Evolutionary conservation across 1,140 invertebrate species (phyloP).

Genomic region (Lasaia peninsularis): DNA sequence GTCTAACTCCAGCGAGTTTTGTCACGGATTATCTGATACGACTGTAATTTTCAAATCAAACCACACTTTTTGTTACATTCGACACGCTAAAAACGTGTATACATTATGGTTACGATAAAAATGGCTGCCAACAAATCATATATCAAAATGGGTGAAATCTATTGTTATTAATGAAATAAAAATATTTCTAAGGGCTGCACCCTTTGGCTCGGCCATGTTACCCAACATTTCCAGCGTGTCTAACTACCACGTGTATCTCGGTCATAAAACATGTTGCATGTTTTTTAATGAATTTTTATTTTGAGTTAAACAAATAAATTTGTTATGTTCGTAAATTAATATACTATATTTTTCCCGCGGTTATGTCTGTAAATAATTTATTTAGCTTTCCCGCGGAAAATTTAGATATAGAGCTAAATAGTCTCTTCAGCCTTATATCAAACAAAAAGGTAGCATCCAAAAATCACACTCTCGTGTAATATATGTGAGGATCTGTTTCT

Average conservation of each 20-base stretch:
- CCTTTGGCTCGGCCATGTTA: constrained; percentile 55
- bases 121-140: constrained; percentile 67
- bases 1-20: constrained; percentile 20
- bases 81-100: constrained; percentile 10
- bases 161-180: constrained; percentile 74
- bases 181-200: constrained; percentile 62
- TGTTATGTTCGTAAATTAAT: no score
- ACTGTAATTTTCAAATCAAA: constrained; percentile 18
- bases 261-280: constrained; percentile 4
- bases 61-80: constrained; percentile 14
- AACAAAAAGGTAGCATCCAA: no score
- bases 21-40: constrained; percentile 34
- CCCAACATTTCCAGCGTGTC: constrained; percentile 57
- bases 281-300: background rate
- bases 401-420: no score
- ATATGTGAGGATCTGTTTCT: no score
- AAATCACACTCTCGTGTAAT: no score
- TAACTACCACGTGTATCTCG: constrained; percentile 24
- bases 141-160: constrained; percentile 68
- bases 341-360: no score
- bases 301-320: no score
- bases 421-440: no score
- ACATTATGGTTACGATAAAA: constrained; percentile 37
- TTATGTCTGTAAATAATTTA: no score
- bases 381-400: no score